phyloP scores from a whole-genome alignment of 92 coral and sea anemone species.

The Actinostola sp. region DNA sequence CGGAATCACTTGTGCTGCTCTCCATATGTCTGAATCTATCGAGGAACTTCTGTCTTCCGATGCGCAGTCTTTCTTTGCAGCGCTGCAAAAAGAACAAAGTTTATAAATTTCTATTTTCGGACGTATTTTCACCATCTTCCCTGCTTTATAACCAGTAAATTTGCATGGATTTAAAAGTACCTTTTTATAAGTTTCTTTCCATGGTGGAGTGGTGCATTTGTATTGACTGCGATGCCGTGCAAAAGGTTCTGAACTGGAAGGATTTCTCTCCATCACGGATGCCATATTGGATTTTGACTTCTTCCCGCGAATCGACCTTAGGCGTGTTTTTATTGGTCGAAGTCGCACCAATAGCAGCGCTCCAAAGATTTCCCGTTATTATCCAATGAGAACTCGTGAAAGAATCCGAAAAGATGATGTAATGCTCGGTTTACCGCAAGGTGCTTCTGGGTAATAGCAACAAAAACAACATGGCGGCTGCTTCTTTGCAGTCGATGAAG shows the following conservation, averaged over 20 bases:
- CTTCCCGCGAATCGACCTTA: slow-evolving; percentile 70
- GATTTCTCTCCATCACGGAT: slow-evolving; percentile 44
- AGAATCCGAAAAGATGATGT: slow-evolving; percentile 19
- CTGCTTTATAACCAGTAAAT: not conserved
- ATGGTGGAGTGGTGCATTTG: slow-evolving; percentile 95
- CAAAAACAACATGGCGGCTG: slow-evolving; percentile 85
- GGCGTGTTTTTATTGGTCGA: slow-evolving; percentile 46
- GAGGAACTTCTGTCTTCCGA: slow-evolving; percentile 68
- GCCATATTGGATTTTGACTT: slow-evolving; percentile 68
- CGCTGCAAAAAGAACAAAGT: slow-evolving; percentile 54
- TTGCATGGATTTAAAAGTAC: slow-evolving; percentile 20
- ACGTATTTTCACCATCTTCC: not conserved
- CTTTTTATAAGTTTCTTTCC: slow-evolving; percentile 98
- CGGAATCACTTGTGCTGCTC: slow-evolving; percentile 8
- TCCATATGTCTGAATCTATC: slow-evolving; percentile 60
- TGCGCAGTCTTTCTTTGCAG: slow-evolving; percentile 72
- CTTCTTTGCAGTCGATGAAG: slow-evolving; percentile 88
- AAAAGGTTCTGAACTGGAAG: slow-evolving; percentile 74
- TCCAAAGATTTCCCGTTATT: not conserved
- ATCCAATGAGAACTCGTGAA: not conserved
- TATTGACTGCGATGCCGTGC: slow-evolving; percentile 83
- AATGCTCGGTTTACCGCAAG: slow-evolving; percentile 5
- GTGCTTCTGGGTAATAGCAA: slow-evolving; percentile 32
- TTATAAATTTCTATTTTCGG: not conserved
- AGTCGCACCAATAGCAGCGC: slow-evolving; percentile 15